Evolutionary conservation across 2,797 vertebrate species (phyloP), one percentile per base, ranked within the genome.

Genomic region (Gymnoscopelus microlampas): DNA sequence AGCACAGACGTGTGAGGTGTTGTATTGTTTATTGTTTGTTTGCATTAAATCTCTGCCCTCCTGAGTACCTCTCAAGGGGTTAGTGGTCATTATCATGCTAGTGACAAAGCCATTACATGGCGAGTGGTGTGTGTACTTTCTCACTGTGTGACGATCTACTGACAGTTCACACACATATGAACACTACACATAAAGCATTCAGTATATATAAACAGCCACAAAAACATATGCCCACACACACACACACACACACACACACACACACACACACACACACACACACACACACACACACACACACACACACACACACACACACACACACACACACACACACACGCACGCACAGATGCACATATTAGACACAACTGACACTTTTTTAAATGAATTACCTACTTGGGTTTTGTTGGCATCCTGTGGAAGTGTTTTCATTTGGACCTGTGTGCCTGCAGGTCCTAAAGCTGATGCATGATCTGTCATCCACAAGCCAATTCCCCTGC

Each of bases 1-100:
- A 47, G 82, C 63, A 68, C 76, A 66, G 65, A 79, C 80, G 77
- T 80, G 81, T 82, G 78, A 76, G 73, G 83, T 81, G 70, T 85
- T 86, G 82, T 87, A 86, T 65, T 75, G 81, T 90, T 90, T 87
- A 90, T 71, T 85, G 85, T 92, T 91, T 92, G 90, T 91, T 92
- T 90, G 89, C 84, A 74, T 79, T 88, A 74, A 63, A 76, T 76
- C 44, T 35, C 77, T 10, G 51, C 76, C 49, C 80, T 81, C 78
- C 77, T 55, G 55, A 63, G 75, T 76, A 67, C 55, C 71, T 82
- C 83, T 67, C 79, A 70, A 78, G 71, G 82, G 86, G 88, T 85
- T 86, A 82, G 74, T 68, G 82, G 87, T 91, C 87, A 93, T 93
- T 93, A 91, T 90, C 87, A 86, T 77, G 82, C 59, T 19, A 0